Evolutionary conservation across 2,113 vertebrate species (phyloP).

Genomic region (Pachycephala philippinensis): DNA sequence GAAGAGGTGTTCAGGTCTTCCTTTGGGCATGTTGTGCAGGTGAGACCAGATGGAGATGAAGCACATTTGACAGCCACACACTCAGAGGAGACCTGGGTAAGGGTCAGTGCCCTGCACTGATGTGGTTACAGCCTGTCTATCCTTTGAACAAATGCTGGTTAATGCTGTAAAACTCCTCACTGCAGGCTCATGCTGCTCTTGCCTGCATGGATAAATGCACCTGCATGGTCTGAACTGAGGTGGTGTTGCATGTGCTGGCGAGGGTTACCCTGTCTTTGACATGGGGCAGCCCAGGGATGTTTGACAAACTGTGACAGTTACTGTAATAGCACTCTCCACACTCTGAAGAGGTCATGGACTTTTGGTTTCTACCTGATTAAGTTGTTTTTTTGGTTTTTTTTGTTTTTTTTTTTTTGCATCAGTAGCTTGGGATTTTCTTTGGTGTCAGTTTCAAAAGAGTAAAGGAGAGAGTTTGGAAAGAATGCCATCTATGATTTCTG

Average conservation of each 20-base stretch:
- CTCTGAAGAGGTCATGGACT: background rate
- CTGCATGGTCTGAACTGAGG: accelerated
- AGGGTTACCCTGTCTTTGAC: background rate
- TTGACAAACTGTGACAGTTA: background rate
- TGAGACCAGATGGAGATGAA: background rate
- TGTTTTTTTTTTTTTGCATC: too few species aligned
- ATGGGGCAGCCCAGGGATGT: background rate
- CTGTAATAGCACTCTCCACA: background rate
- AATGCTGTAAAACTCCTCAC: background rate
- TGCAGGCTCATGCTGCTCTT: background rate
- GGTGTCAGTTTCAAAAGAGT: background rate
- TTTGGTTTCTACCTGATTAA: background rate
- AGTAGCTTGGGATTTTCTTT: background rate
- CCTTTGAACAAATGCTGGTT: background rate
- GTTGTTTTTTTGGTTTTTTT: background rate
- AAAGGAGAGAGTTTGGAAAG: background rate
- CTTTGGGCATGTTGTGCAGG: background rate
- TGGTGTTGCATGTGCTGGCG: accelerated
- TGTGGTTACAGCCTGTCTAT: background rate
- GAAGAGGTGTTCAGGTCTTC: background rate
- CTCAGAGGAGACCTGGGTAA: background rate
- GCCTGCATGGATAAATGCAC: background rate
- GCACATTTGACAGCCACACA: background rate
- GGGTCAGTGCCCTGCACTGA: background rate
- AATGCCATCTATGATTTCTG: background rate